Conservation (phyloP, 1,140 invertebrate species). For the Epicauta chinensis region DNA sequence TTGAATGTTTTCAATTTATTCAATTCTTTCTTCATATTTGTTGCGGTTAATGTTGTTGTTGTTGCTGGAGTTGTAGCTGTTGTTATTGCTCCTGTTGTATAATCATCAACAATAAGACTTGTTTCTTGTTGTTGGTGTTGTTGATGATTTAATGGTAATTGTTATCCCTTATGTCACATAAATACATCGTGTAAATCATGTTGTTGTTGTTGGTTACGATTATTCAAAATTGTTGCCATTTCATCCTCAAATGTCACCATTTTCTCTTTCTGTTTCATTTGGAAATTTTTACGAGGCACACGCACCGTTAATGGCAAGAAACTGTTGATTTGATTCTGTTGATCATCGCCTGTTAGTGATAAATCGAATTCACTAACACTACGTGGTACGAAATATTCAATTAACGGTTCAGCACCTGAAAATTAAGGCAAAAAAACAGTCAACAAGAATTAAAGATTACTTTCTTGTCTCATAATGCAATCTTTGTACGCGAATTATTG, state of each 20-base stretch:
- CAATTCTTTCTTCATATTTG: slow-evolving; percentile 32
- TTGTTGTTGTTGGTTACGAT: slow-evolving; percentile 13
- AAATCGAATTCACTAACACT: slow-evolving; percentile 76
- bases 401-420: slow-evolving; percentile 50
- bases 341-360: slow-evolving; percentile 50
- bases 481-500: too few relatives aligned
- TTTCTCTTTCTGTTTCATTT: slow-evolving; percentile 50
- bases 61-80: slow-evolving; percentile 9
- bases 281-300: slow-evolving; percentile 34
- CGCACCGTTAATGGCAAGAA: slow-evolving; percentile 36
- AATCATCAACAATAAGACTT: slow-evolving; percentile 16
- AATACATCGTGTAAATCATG: slow-evolving; percentile 52
- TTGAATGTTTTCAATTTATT: slow-evolving; percentile 40
- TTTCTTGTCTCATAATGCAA: too few relatives aligned
- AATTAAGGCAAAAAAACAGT: too few relatives aligned
- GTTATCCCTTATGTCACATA: slow-evolving; percentile 52
- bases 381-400: slow-evolving; percentile 76
- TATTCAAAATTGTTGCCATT: slow-evolving; percentile 39
- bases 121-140: slow-evolving; percentile 11
- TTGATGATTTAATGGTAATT: slow-evolving; percentile 23
- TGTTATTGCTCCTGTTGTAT: neutral
- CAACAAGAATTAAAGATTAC: too few relatives aligned
- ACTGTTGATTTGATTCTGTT: slow-evolving; percentile 27
- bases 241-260: slow-evolving; percentile 80
- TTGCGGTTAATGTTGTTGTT: slow-evolving; percentile 14